Conservation (phyloP, 2,113 vertebrate species). For the Columba janthina region DNA sequence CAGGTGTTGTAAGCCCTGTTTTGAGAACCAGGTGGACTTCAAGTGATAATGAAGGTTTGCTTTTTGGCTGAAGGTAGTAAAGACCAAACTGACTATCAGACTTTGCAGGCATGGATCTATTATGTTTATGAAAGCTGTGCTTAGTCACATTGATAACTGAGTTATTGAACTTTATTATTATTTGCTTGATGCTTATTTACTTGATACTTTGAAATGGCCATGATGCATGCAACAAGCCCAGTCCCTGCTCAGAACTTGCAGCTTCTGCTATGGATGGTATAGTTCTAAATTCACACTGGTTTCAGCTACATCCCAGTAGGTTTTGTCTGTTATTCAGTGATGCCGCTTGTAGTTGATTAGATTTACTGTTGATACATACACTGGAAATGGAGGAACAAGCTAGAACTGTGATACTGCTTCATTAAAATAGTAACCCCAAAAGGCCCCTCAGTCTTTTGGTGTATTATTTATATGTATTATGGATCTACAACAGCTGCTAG, state of each 20-base stretch:
- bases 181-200: not conserved
- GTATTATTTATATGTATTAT: not conserved
- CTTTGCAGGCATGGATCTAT: not conserved
- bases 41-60: not conserved
- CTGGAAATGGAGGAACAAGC: not conserved
- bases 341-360: not conserved
- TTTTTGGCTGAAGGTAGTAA: not conserved
- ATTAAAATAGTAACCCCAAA: not conserved
- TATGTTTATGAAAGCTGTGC: not conserved
- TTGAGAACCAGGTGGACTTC: not conserved
- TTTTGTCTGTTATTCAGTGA: not conserved
- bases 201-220: not conserved
- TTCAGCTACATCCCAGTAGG: not conserved
- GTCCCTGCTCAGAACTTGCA: not conserved
- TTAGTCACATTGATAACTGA: not conserved
- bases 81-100: not conserved
- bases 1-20: not conserved
- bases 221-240: not conserved
- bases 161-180: not conserved
- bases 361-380: not conserved
- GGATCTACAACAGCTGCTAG: constrained; percentile 21
- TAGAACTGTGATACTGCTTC: not conserved
- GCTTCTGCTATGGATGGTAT: not conserved
- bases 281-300: not conserved
- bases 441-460: not conserved